Evolutionary conservation across 1,140 invertebrate genomes (phyloP), one percentile per base, ranked within the genome.

Genomic region (Bombus consobrinus): DNA sequence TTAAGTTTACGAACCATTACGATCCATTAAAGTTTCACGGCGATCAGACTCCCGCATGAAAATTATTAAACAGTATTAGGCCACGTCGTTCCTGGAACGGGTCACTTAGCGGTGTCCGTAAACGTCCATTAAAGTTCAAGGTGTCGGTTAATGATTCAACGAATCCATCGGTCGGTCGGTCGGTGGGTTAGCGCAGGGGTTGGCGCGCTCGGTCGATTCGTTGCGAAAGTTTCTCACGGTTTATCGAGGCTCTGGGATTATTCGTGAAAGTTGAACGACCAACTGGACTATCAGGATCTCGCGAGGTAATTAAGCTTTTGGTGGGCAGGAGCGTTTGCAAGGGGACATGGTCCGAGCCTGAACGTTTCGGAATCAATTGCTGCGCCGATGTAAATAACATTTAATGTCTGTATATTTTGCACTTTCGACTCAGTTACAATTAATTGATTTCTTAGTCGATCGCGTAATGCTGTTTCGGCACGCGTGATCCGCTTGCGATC

Each of bases 371-470:
- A 64, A 85, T 85, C 15, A 85, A 85, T 10, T 22, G 39, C 62
- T 62, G 28, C 71, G 22, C 43, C 6, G 37, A 62, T 85, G 74
- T 88, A 88, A 91, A 91, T 91, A 93, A 93, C 93, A 92, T 93
- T 93, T 89, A 93, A 92, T 93, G 88, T 92, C 90, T 93, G 90
- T 93, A 93, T 93, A 93, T 92, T 92, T 93, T 93, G 92, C 93
- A 93, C 91, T 93, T 93, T 93, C 91, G 83, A 91, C 88, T 92
- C 88, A 92, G 88, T 93, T 93, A 93, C 90, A 93, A 91, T 89
- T 87, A 88, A 89, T 92, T 92, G 87, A 90, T 91, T 53, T 90
- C 86, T 87, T 76, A 86, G 73, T 87, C 83, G 79, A 53, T 86
- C 78, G 68, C 64, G 71, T 88, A 22, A 68, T 39, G 66, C 32